phyloP scores from a whole-genome alignment of 2,797 vertebrate genomes.

The Erpetoichthys calabaricus region DNA sequence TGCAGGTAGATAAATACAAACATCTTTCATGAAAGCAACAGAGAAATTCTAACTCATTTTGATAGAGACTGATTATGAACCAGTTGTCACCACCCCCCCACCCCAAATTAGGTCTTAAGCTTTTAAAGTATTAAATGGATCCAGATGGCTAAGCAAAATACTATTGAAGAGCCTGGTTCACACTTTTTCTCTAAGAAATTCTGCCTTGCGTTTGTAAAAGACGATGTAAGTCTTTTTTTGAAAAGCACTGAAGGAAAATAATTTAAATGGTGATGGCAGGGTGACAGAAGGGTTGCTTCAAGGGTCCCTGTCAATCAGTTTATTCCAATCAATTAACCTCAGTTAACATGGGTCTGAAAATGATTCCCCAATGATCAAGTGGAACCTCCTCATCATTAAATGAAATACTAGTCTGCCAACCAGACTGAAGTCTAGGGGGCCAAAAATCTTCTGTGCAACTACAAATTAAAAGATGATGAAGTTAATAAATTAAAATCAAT shows the following conservation, averaged over 20 bases:
- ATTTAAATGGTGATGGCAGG: slow-evolving; percentile 19
- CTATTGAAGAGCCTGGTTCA: slow-evolving; percentile 8
- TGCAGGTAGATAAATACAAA: too few species aligned
- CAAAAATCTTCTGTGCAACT: too few species aligned
- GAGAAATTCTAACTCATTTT: not conserved
- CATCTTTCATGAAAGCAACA: too few species aligned
- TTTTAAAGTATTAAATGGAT: slow-evolving; percentile 12
- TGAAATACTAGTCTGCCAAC: slow-evolving; percentile 23
- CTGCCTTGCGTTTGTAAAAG: slow-evolving; percentile 7
- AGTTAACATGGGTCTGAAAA: slow-evolving; percentile 18
- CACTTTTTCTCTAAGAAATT: slow-evolving; percentile 17
- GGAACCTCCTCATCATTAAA: slow-evolving; percentile 29
- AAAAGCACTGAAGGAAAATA: slow-evolving; percentile 17
- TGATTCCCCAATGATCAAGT: slow-evolving; percentile 21
- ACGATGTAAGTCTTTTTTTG: slow-evolving; percentile 12
- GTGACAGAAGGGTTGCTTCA: slow-evolving; percentile 26
- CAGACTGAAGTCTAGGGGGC: too few species aligned
- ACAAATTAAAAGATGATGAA: too few species aligned
- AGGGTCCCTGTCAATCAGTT: slow-evolving; percentile 30
- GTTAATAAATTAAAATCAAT: too few species aligned
- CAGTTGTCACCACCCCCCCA: not conserved
- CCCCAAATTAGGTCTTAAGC: slow-evolving; percentile 11
- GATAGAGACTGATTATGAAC: slow-evolving; percentile 2
- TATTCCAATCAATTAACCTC: slow-evolving; percentile 32
- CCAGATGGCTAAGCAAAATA: slow-evolving; percentile 26